Evolutionary conservation across 2,888 invertebrate species (phyloP), one percentile per base, ranked within the genome.

Genomic region (Rosalia funebris): DNA sequence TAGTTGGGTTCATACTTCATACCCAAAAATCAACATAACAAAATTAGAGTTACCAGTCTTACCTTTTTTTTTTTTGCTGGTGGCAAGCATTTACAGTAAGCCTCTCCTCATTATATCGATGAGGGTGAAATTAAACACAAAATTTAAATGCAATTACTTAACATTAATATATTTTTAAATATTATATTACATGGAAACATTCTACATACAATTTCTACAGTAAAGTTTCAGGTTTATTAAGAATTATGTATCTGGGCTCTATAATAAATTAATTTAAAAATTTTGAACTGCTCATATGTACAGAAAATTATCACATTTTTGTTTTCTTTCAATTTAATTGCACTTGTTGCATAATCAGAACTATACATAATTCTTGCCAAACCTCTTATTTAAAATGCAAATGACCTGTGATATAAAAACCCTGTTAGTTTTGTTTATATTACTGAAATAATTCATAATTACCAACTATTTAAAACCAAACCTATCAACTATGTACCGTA

Each of bases 101-200:
- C n/a, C n/a, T n/a, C n/a, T n/a, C n/a, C n/a, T n/a, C n/a, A n/a
- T n/a, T n/a, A n/a, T 25, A 25, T 25, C 4, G 3, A 25, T 7
- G 25, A 7, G 25, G 9, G 10, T 15, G 46, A 60, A 65, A 67
- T 62, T 34, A 67, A 65, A 69, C 52, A 37, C 53, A 9, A 10
- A 36, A 53, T 66, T 68, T 64, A 69, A 68, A 72, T 73, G 74
- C 74, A 73, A 39, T 66, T 72, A 66, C 73, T 74, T 74, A 76
- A 76, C 75, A 77, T 77, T 78, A 77, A 75, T 78, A 78, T 77
- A 78, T 80, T 77, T 77, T 77, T 75, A 78, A 75, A 76, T 75
- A 75, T 69, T 78, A 79, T 79, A 78, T 78, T 81, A 79, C 79
- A 81, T 76, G 75, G 75, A 78, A 78, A 77, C 76, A 77, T 75